Conservation (phyloP, 2,113 vertebrate genomes). For the Elachura formosa region DNA sequence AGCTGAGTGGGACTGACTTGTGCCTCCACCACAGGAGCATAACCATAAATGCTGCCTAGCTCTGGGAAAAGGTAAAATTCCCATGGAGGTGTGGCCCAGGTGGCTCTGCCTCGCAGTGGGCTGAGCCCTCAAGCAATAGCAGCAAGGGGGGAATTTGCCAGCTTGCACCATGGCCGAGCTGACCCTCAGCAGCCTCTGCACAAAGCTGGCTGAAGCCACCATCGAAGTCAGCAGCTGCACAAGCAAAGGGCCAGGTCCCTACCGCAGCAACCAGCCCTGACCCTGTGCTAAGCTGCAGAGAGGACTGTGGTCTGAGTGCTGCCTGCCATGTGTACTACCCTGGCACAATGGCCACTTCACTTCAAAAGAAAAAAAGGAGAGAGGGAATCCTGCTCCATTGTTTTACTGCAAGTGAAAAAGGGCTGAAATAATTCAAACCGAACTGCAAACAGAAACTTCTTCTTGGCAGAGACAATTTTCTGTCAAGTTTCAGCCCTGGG, state of each 20-base stretch:
- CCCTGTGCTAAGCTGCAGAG: neutral
- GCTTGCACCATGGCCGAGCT: neutral
- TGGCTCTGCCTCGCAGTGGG: neutral
- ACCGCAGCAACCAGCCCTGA: neutral
- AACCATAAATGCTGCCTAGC: fast-evolving
- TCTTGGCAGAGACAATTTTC: conserved; percentile 19
- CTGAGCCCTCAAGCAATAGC: neutral
- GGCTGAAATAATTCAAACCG: conserved; percentile 60
- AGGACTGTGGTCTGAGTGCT: neutral
- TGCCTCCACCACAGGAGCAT: neutral
- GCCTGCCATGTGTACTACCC: neutral
- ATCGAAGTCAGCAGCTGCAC: neutral
- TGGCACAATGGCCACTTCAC: fast-evolving
- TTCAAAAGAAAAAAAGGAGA: neutral
- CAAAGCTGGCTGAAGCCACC: neutral
- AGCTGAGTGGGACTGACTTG: neutral
- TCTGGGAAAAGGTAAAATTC: neutral
- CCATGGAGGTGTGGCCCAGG: neutral
- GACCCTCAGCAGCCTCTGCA: neutral
- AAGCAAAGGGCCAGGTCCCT: neutral
- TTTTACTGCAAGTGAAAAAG: conserved; percentile 19
- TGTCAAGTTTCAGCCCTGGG: conserved; percentile 45
- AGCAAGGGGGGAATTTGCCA: neutral
- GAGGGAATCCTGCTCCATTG: conserved; percentile 37
- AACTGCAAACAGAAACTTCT: conserved; percentile 51